phyloP scores from a whole-genome alignment of 1,140 invertebrate genomes.

The Drosophila neocordata region DNA sequence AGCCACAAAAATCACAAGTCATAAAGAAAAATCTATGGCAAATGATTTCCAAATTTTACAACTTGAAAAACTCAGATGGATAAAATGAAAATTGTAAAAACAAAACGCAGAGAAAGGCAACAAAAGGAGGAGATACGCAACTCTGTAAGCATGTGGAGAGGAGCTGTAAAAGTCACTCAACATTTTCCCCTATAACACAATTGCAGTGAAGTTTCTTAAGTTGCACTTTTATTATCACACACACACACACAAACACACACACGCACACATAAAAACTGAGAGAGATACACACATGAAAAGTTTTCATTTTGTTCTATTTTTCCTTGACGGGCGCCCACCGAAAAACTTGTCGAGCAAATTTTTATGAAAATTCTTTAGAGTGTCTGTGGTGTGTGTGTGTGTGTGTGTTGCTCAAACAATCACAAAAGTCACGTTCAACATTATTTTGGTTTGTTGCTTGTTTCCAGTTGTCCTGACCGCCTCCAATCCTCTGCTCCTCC shows the following conservation, averaged over 20 bases:
- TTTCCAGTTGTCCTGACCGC: constrained; percentile 43
- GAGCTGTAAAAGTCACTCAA: constrained; percentile 75
- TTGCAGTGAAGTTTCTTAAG: constrained; percentile 79
- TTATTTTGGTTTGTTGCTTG: constrained; percentile 81
- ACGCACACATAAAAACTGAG: constrained; percentile 9
- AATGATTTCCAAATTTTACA: constrained; percentile 60
- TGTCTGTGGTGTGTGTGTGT: constrained; percentile 6
- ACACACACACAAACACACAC: constrained; percentile 32
- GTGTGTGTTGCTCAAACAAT: constrained; percentile 60
- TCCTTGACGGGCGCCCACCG: constrained; percentile 37
- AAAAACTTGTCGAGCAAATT: constrained; percentile 73
- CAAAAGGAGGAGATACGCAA: constrained; percentile 52
- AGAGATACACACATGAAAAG: constrained; percentile 36
- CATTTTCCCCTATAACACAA: constrained; percentile 71
- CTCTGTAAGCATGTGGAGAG: constrained; percentile 30
- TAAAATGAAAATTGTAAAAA: too few relatives aligned
- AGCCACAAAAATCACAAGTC: constrained; percentile 61
- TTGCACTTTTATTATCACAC: constrained; percentile 76
- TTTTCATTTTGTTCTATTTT: constrained; percentile 73
- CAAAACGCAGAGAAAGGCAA: constrained; percentile 33
- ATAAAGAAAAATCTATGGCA: constrained; percentile 55
- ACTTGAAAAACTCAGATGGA: constrained; percentile 15
- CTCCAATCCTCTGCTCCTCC: not conserved
- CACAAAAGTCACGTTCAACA: constrained; percentile 81
- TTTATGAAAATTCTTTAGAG: constrained; percentile 76